A percentile compares a stretch with the other conserved stretches of the same genome.
Evolutionary conservation across 2,888 invertebrate genomes (phyloP).

Genomic region (Phengaris alcon): DNA sequence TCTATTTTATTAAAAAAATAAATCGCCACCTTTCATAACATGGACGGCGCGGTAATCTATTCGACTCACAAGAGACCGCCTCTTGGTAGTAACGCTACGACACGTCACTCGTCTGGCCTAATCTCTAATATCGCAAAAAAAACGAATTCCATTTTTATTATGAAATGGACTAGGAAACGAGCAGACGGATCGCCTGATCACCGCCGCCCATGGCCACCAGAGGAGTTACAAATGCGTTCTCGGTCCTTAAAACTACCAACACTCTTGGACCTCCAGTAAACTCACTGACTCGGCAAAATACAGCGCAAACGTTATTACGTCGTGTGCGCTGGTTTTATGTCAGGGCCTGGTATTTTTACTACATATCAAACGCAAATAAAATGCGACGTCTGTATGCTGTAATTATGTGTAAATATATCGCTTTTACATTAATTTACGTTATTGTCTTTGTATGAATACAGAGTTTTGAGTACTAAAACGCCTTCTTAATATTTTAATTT

Average conservation of each 20-base stretch:
- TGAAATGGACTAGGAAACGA: no score
- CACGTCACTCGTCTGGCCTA: slow-evolving; percentile 45
- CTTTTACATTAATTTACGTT: background rate
- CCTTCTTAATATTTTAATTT: background rate
- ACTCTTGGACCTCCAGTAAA: no score
- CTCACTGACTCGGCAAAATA: no score
- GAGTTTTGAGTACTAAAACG: background rate
- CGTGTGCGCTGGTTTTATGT: no score
- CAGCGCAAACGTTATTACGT: no score
- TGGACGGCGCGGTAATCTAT: slow-evolving; percentile 46
- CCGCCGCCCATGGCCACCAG: no score
- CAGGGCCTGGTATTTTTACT: no score
- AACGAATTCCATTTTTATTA: background rate
- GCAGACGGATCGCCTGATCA: no score
- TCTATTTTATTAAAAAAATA: background rate
- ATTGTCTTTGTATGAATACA: background rate
- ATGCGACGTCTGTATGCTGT: background rate
- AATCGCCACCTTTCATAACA: slow-evolving; percentile 40
- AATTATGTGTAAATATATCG: background rate
- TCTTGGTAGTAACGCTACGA: slow-evolving; percentile 63
- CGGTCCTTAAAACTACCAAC: no score
- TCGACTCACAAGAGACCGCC: slow-evolving; percentile 45
- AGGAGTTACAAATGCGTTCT: no score
- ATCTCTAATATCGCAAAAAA: slow-evolving; percentile 6
- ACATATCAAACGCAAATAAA: background rate